Conservation (phyloP, 1,140 invertebrate genomes). For the Zaprionus lachaisei region DNA sequence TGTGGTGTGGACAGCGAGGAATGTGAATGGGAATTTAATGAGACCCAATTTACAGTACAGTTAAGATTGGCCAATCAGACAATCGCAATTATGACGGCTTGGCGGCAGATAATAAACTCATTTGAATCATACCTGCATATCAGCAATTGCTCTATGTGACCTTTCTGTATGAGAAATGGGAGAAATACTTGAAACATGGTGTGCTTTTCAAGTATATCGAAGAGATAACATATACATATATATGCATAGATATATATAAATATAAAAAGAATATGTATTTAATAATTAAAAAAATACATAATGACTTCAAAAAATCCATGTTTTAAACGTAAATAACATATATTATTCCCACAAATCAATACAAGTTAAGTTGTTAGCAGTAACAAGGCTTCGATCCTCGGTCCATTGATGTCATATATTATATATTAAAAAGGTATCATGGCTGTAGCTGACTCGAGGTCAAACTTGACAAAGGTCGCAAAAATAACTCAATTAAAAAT, state of each 20-base stretch:
- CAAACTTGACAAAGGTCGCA: no score
- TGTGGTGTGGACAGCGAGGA: conserved; percentile 21
- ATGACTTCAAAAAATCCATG: not conserved
- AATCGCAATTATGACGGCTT: conserved; percentile 10
- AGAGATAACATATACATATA: no score
- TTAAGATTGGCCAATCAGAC: not conserved
- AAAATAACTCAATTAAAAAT: not conserved
- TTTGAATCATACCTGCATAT: conserved; percentile 1
- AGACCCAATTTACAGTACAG: not conserved
- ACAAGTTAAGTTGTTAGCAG: not conserved
- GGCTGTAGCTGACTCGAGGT: no score
- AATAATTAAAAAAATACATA: not conserved
- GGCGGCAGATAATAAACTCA: not conserved
- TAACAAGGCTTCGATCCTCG: not conserved
- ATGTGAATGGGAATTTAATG: conserved; percentile 10
- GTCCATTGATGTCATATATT: no score
- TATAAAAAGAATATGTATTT: not conserved
- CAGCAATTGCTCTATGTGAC: not conserved
- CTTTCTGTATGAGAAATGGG: not conserved
- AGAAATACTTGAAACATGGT: not conserved
- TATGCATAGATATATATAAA: no score
- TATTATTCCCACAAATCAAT: not conserved
- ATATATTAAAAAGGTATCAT: no score
- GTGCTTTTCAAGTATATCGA: no score
- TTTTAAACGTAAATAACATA: not conserved